phyloP scores from a whole-genome alignment of 2,113 vertebrate species.

The Tychaedon coryphoeus region DNA sequence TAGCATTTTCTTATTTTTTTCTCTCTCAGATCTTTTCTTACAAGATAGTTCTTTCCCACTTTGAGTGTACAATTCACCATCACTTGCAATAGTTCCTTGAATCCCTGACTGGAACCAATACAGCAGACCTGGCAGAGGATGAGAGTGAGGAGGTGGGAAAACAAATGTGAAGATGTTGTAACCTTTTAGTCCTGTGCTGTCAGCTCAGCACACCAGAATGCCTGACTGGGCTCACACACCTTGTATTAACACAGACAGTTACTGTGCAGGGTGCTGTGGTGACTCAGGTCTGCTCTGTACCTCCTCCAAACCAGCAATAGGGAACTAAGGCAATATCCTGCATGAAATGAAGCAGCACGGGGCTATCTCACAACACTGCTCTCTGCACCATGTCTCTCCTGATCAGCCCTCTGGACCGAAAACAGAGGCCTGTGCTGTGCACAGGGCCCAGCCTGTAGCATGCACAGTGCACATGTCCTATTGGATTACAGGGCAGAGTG shows the following conservation, averaged over 20 bases:
- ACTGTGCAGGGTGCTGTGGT: not conserved
- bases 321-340: not conserved
- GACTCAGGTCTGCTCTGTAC: not conserved
- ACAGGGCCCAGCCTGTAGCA: not conserved
- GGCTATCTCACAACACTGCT: not conserved
- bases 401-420: constrained; percentile 20
- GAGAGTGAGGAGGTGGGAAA: not conserved
- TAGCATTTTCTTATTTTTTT: not conserved
- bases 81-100: not conserved
- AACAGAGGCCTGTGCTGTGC: not conserved
- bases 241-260: not conserved
- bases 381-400: not conserved
- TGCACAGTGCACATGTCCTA: constrained; percentile 48
- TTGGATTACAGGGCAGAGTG: constrained; percentile 53
- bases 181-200: not conserved
- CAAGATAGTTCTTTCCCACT: not conserved
- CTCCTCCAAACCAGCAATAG: not conserved
- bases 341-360: not conserved
- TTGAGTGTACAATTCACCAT: not conserved
- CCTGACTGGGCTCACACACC: not conserved
- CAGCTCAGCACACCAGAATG: not conserved
- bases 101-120: not conserved
- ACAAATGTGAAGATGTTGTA: not conserved
- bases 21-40: not conserved
- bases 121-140: not conserved